phyloP scores from a whole-genome alignment of 2,888 invertebrate genomes.

The Oscheius sp. region DNA sequence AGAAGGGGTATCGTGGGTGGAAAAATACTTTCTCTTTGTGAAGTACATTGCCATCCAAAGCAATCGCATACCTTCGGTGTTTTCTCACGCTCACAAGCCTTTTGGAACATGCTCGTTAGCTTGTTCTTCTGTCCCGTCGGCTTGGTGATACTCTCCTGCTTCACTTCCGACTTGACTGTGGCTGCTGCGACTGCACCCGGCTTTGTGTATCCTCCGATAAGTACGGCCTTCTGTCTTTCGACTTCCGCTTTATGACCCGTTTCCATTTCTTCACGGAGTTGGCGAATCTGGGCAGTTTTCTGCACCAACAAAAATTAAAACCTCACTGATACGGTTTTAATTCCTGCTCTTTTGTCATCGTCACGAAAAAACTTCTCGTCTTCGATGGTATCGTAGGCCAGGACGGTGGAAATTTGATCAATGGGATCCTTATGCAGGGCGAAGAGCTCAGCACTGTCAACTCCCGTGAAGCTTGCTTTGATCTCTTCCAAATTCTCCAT shows the following conservation, averaged over 20 bases:
- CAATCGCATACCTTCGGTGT: slow-evolving; percentile 13
- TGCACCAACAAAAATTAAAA: neutral
- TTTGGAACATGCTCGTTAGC: slow-evolving; percentile 29
- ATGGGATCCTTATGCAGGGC: slow-evolving; percentile 16
- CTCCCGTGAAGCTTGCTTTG: neutral
- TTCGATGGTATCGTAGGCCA: slow-evolving; percentile 30
- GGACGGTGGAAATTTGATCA: slow-evolving; percentile 6
- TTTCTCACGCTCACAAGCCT: slow-evolving; percentile 35
- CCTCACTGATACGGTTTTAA: slow-evolving; percentile 26
- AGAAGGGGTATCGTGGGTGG: too few species aligned
- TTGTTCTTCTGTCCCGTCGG: slow-evolving; percentile 3
- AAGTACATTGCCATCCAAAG: neutral
- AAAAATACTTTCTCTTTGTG: too few species aligned
- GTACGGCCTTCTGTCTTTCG: slow-evolving; percentile 10
- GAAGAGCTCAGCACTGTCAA: slow-evolving; percentile 10
- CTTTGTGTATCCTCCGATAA: neutral
- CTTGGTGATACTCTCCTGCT: neutral
- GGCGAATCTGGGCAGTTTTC: slow-evolving; percentile 1
- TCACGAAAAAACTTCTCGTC: slow-evolving; percentile 38
- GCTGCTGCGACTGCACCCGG: neutral
- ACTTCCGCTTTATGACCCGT: slow-evolving; percentile 23
- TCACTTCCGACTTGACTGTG: neutral
- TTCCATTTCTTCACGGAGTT: slow-evolving; percentile 33
- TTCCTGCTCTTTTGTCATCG: slow-evolving; percentile 24
- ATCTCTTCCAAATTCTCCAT: slow-evolving; percentile 24